phyloP scores from a whole-genome alignment of 2,888 invertebrate species.

The Caenorhabditis plicata region DNA sequence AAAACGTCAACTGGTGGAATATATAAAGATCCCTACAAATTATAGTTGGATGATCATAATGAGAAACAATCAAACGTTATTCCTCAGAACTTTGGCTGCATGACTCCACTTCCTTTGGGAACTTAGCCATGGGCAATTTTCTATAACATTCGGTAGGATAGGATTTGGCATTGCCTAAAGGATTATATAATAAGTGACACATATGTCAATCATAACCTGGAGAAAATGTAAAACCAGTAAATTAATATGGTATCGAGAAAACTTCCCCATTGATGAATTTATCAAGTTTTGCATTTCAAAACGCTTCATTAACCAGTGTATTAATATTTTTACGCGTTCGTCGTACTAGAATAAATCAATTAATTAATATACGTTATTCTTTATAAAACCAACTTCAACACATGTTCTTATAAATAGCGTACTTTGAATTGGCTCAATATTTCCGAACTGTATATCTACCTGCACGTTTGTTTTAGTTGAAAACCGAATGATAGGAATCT shows the following conservation, averaged over 20 bases:
- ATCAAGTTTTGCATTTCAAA: too few species aligned
- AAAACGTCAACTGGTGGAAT: constrained; percentile 3
- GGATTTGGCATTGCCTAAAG: constrained; percentile 24
- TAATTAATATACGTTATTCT: neutral
- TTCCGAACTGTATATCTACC: constrained; percentile 29
- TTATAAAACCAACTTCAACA: constrained; percentile 7
- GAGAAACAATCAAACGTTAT: too few species aligned
- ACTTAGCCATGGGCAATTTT: constrained; percentile 13
- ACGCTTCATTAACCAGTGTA: constrained; percentile 11
- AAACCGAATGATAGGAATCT: constrained; percentile 4
- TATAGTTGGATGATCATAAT: too few species aligned
- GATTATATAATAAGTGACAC: too few species aligned
- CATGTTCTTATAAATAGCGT: constrained; percentile 27
- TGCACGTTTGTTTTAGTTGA: constrained; percentile 4
- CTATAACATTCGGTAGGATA: constrained; percentile 17
- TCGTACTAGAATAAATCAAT: constrained; percentile 3
- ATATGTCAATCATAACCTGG: constrained; percentile 4
- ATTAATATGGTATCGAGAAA: constrained; percentile 28
- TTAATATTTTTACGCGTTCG: constrained; percentile 13
- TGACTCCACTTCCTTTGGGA: constrained; percentile 8
- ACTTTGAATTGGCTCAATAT: constrained; percentile 17
- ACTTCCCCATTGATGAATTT: too few species aligned
- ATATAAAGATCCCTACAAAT: constrained; percentile 9
- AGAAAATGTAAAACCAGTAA: constrained; percentile 20
- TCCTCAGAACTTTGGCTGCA: constrained; percentile 9